Base-by-base conservation (phyloP, 2,113 vertebrate genomes). In the Chaetura pelagica region DNA sequence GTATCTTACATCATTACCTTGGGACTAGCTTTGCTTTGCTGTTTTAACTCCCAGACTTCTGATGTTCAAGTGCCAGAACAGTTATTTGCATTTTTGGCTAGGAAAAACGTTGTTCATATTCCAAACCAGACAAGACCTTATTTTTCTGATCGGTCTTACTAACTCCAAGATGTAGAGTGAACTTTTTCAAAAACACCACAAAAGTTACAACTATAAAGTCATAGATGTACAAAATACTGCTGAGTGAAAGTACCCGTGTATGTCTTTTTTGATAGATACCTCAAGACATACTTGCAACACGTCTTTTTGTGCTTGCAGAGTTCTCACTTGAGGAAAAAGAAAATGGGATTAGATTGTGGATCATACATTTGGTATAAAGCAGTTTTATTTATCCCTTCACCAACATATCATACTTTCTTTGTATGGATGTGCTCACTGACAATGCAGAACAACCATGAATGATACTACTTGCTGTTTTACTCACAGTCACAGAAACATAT, bases 381-480 rank as follows among this genome's bases (percentile, higher is more conserved):
- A 24, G 21, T 82, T 87, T 46, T 59, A 30, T 74, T 72, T 51
- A 62, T 4, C 8, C 4, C 8, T 49, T 80, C 24, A 44, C 1
- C 1, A 44, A 26, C 8, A 16, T 8, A 29, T 6, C 2, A n/a
- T 5, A 16, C 0, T 79, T 69, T 2, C 6, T 82, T 90, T 51
- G 12, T 8, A 5, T 21, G 1, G 13, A 1, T n/a, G 2, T 20
- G 23, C 14, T 32, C 3, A 2, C 2, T 84, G 55, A 38, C 21
- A 12, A 12, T 17, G 21, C 7, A 80, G 35, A 76, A 76, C 46
- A 9, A 18, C 15, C 63, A 64, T 73, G 22, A 62, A 73, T 13
- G 8, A 18, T 57, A 27, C 6, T 49, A 17, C 23, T 55, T 79
- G 6, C 6, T 74, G 27, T 15, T 74, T 32, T 44, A 29, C 67